phyloP scores from a whole-genome alignment of 2,888 invertebrate genomes.

The Drosophila silvestris region DNA sequence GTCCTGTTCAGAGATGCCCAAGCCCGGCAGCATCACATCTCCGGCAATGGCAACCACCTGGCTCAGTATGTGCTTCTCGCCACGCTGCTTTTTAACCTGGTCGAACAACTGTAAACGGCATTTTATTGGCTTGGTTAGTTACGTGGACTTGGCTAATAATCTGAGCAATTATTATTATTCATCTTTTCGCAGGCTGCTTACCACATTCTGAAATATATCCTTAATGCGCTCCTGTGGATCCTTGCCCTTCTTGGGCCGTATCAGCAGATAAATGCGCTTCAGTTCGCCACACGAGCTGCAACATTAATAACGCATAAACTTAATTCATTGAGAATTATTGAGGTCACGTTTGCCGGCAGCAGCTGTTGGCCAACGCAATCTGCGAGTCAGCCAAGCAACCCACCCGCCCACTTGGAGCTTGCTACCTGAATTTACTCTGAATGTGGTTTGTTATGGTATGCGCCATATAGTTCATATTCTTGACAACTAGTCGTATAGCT shows the following conservation, averaged over 20 bases:
- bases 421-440: slow-evolving; percentile 4
- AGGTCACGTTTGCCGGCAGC: slow-evolving; percentile 51
- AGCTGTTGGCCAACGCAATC: slow-evolving; percentile 32
- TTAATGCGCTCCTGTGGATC: slow-evolving; percentile 90
- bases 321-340: slow-evolving; percentile 59
- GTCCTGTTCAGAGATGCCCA: slow-evolving; percentile 90
- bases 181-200: slow-evolving; percentile 86
- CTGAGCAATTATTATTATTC: slow-evolving; percentile 35
- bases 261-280: slow-evolving; percentile 91
- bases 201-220: slow-evolving; percentile 92
- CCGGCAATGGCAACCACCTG: slow-evolving; percentile 89
- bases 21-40: slow-evolving; percentile 89
- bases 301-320: slow-evolving; percentile 73
- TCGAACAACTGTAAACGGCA: slow-evolving; percentile 89
- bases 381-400: slow-evolving; percentile 7
- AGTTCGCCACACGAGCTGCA: slow-evolving; percentile 90
- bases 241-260: slow-evolving; percentile 94
- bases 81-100: slow-evolving; percentile 88
- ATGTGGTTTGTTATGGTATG: slow-evolving; percentile 6
- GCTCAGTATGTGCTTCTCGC: slow-evolving; percentile 87
- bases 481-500: neutral
- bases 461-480: neutral
- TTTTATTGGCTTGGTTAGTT: slow-evolving; percentile 20
- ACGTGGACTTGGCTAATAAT: slow-evolving; percentile 7
- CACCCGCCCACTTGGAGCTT: slow-evolving; percentile 32